A percentile compares a stretch with the other conserved stretches of the same genome.
phyloP scores from a whole-genome alignment of 2,113 vertebrate genomes.

The Beaufortia kweichowensis region DNA sequence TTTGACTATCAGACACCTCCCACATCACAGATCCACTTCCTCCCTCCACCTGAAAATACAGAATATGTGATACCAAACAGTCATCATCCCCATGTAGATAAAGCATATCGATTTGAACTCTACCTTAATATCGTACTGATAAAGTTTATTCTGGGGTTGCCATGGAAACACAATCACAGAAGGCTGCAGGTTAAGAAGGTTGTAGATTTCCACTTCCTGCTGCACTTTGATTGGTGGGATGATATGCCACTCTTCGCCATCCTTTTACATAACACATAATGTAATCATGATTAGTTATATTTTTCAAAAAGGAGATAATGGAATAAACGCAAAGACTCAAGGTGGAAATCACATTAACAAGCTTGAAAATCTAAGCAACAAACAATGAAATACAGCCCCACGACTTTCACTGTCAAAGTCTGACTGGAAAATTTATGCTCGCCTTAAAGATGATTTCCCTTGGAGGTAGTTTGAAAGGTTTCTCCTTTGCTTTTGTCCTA shows the following conservation, averaged over 20 bases:
- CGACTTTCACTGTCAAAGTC: neutral
- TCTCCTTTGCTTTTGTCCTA: neutral
- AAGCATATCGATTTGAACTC: neutral
- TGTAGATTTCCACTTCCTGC: constrained; percentile 70
- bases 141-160: constrained; percentile 63
- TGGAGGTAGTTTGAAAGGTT: constrained; percentile 31
- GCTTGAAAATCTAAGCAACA: neutral
- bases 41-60: constrained; percentile 64
- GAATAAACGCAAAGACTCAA: neutral
- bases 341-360: neutral
- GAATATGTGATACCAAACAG: neutral
- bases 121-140: constrained; percentile 64
- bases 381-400: neutral
- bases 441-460: constrained; percentile 18
- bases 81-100: constrained; percentile 13
- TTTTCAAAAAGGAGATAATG: too few relatives aligned
- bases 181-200: constrained; percentile 64
- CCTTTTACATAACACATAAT: constrained; percentile 42
- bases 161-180: constrained; percentile 72
- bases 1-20: constrained; percentile 69
- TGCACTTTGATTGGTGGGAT: constrained; percentile 60
- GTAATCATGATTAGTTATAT: too few relatives aligned
- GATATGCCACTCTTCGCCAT: constrained; percentile 44
- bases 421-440: neutral
- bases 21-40: constrained; percentile 72